Evolutionary conservation across 23 tunicate genomes (phyloP).

Genomic region (Clavelina lepadiformis): DNA sequence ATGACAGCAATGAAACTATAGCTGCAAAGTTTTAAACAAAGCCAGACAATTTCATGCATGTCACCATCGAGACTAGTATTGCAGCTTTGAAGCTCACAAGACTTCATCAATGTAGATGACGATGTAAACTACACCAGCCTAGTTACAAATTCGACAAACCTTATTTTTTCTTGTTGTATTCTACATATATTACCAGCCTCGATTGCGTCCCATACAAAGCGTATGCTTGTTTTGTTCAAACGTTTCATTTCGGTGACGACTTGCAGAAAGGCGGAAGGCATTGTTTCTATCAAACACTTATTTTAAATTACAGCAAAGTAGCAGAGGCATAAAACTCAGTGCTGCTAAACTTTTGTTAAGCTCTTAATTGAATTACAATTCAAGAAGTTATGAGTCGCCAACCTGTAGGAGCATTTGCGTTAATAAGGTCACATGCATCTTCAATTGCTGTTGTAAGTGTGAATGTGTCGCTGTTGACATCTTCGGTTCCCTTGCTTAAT

Average conservation of each 20-base stretch:
- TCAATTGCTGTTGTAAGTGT: slow-evolving; percentile 3
- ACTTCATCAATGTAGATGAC: no score
- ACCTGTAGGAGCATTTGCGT: slow-evolving; percentile 11
- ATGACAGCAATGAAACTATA: no score
- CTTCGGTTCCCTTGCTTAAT: not conserved
- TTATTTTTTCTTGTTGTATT: slow-evolving; percentile 8
- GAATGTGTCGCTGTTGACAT: not conserved
- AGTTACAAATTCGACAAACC: no score
- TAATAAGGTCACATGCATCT: slow-evolving; percentile 5
- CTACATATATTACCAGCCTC: slow-evolving; percentile 3
- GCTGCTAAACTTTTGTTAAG: not conserved
- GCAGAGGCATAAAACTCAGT: not conserved
- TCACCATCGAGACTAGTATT: no score
- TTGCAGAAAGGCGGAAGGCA: slow-evolving; percentile 9
- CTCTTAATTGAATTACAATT: not conserved
- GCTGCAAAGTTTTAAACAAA: no score
- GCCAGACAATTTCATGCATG: no score
- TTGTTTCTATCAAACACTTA: not conserved
- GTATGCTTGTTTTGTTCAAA: slow-evolving; percentile 1
- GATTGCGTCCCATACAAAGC: slow-evolving; percentile 1
- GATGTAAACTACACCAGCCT: no score
- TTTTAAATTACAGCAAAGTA: no score
- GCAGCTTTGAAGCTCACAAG: no score
- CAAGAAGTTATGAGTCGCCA: no score
- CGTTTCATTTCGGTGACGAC: slow-evolving; percentile 1